Base-by-base conservation (phyloP, 2,797 vertebrate species). In the Caiman crocodilus region DNA sequence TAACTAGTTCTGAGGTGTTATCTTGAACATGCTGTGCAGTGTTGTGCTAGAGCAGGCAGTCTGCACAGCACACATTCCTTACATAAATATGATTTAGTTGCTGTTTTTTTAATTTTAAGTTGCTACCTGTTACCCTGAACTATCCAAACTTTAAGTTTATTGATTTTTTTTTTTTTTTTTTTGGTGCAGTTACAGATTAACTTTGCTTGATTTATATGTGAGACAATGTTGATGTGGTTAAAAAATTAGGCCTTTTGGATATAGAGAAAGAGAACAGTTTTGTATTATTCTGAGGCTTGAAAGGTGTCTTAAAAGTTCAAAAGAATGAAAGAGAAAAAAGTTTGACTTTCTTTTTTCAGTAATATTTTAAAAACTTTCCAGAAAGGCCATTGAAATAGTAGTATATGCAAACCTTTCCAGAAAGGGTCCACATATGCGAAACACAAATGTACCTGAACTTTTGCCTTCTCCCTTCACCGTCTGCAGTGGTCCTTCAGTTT, bases 321-420 rank as follows among this genome's bases (percentile, higher is more conserved):
- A 30, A 4, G 4, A 0, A 0, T 55, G 4, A 6, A 63, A 6
- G 26, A 5, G 16, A 30, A 1, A 0, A 6, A 2, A 42, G 4
- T 50, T 32, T 50, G 35, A 73, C 12, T 42, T 42, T 50, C 42
- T 50, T 61, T 12, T 73, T 1, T 3, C 14, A 1, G n/a, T 14
- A 7, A 7, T 18, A 1, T 1, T 14, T 1, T 10, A 76, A 0
- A 60, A 60, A 23, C 55, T 57, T 6, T 57, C 10, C 35, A 67
- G 20, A 1, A 25, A 50, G 59, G 67, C 18, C 21, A 0, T 3
- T 32, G 4, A 14, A 50, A 28, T 35, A 0, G 2, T 0, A 55
- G 50, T 50, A 13, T 73, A 73, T 35, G 26, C 42, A 73, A 50
- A 13, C 7, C 32, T 23, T 73, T 23, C 35, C 35, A 50, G 35